Conservation (phyloP, 2,888 invertebrate species). For the Lymantria monacha region DNA sequence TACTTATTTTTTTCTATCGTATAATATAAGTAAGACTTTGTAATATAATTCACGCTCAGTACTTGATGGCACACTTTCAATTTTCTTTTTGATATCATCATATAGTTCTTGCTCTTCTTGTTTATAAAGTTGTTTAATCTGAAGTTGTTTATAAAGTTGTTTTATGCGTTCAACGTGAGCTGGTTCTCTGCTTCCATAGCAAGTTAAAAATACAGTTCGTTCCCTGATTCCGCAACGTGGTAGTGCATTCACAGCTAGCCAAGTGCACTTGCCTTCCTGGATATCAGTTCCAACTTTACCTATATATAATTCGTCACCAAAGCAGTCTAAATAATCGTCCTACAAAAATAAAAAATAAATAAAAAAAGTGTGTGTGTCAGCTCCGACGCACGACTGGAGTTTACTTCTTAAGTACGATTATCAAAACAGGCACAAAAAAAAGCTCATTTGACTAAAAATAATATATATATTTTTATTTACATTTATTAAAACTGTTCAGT, state of each 20-base stretch:
- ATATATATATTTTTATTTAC: too few relatives aligned
- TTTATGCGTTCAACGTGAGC: conserved; percentile 81
- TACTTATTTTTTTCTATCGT: conserved; percentile 51
- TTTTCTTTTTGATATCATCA: conserved; percentile 80
- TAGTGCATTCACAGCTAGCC: conserved; percentile 93
- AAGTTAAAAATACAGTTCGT: conserved; percentile 81
- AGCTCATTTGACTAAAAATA: too few relatives aligned
- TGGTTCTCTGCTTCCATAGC: conserved; percentile 87
- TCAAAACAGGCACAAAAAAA: too few relatives aligned
- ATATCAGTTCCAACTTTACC: conserved; percentile 96
- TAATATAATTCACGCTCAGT: conserved; percentile 86
- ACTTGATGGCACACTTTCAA: conserved; percentile 23
- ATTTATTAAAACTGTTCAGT: too few relatives aligned
- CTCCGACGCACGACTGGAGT: too few relatives aligned
- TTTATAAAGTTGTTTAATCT: conserved; percentile 85
- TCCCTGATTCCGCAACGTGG: conserved; percentile 86
- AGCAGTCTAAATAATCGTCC: conserved; percentile 95
- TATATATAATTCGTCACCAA: conserved; percentile 89
- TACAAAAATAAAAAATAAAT: conserved; percentile 41
- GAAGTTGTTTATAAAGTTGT: conserved; percentile 82
- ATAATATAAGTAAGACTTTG: conserved; percentile 87
- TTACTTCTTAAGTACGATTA: too few relatives aligned
- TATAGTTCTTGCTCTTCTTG: conserved; percentile 88
- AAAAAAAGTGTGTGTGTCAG: too few relatives aligned
- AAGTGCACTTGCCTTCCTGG: conserved; percentile 95